phyloP scores from a whole-genome alignment of 53 echinoderm and acorn worm genomes.

The Apostichopus leukothele region DNA sequence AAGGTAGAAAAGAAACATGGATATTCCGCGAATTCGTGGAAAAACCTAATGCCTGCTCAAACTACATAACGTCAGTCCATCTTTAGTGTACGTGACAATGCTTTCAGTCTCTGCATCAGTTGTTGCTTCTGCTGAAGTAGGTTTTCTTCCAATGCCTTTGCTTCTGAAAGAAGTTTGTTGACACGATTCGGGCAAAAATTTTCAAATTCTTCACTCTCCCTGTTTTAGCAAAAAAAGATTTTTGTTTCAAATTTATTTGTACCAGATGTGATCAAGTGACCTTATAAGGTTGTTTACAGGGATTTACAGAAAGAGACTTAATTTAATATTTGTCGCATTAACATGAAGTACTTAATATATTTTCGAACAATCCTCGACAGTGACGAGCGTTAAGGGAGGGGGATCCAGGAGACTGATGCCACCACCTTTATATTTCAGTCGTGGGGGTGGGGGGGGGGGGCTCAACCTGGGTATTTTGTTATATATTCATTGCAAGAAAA shows the following conservation, averaged over 20 bases:
- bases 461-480: too few relatives aligned
- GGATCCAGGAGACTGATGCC: too few relatives aligned
- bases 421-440: too few relatives aligned
- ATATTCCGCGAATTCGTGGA: too few relatives aligned
- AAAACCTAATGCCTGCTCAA: too few relatives aligned
- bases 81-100: slow-evolving; percentile 75
- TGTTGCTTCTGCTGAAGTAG: slow-evolving; percentile 77
- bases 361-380: not conserved
- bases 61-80: not conserved
- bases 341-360: too few relatives aligned
- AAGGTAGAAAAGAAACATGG: too few relatives aligned
- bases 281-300: not conserved
- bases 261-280: not conserved
- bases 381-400: too few relatives aligned
- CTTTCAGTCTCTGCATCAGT: slow-evolving; percentile 66
- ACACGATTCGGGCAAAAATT: slow-evolving; percentile 66
- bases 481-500: too few relatives aligned
- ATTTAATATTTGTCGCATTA: not conserved
- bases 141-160: slow-evolving; percentile 71
- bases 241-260: not conserved
- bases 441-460: too few relatives aligned
- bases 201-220: slow-evolving; percentile 94
- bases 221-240: slow-evolving; percentile 22
- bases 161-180: slow-evolving; percentile 77
- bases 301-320: not conserved